Evolutionary conservation across 2,113 vertebrate genomes (phyloP).

Genomic region (Ia io): DNA sequence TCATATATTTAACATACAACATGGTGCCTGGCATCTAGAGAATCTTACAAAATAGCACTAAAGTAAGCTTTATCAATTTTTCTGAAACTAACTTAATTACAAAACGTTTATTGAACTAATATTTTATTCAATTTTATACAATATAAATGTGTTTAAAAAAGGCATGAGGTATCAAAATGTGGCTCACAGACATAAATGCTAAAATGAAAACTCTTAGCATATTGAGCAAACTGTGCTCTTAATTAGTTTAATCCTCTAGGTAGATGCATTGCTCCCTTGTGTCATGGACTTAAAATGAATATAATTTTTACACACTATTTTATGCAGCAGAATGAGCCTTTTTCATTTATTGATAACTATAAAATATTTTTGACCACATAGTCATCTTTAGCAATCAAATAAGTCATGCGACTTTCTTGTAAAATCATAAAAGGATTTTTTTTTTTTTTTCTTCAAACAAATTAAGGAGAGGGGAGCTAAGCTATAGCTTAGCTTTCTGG

Average conservation of each 20-base stretch:
- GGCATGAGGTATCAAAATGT: neutral
- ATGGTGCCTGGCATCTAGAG: neutral
- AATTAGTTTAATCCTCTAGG: conserved; percentile 39
- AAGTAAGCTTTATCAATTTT: neutral
- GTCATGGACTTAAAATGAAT: neutral
- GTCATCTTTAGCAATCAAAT: neutral
- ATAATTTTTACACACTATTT: neutral
- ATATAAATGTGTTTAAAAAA: neutral
- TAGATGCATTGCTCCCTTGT: neutral
- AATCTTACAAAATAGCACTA: neutral
- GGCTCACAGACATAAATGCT: neutral
- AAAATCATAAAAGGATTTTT: neutral
- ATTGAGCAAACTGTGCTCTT: neutral
- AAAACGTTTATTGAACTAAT: neutral
- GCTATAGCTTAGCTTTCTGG: neutral
- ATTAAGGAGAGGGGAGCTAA: neutral
- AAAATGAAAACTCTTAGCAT: neutral
- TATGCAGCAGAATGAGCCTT: neutral
- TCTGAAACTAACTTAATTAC: neutral
- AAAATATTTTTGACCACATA: neutral
- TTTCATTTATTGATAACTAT: neutral
- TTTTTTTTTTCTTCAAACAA: neutral
- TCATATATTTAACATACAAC: neutral
- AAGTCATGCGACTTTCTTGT: neutral
- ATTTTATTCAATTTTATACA: neutral